Conservation (phyloP, 2,113 vertebrate species). For the Spilogale gracilis region DNA sequence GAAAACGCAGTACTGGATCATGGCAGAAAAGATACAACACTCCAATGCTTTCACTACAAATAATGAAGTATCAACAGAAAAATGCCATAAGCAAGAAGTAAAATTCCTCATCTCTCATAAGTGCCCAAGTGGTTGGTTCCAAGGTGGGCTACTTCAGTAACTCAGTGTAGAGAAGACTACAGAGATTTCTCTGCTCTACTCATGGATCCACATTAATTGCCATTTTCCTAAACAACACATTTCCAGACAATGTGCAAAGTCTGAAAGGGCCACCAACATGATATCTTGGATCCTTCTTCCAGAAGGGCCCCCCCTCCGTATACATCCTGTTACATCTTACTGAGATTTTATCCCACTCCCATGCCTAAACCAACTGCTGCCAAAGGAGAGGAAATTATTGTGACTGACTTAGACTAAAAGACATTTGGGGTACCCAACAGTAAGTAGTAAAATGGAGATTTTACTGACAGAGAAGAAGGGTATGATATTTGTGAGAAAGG, state of each 20-base stretch:
- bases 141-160: background rate
- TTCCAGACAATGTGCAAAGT: background rate
- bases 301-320: background rate
- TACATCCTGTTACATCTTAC: background rate
- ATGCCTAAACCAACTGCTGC: background rate
- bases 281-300: background rate
- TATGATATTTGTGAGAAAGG: rapidly evolving
- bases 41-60: background rate
- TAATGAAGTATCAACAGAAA: background rate
- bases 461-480: background rate
- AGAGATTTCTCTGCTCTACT: background rate
- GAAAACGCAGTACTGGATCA: background rate
- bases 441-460: background rate
- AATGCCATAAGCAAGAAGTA: background rate
- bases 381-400: background rate
- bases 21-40: background rate
- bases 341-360: background rate
- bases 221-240: background rate
- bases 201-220: background rate
- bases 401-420: background rate
- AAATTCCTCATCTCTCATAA: background rate
- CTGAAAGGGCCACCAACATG: background rate
- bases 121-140: background rate
- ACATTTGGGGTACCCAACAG: background rate
- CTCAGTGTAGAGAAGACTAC: background rate